Evolutionary conservation across 2,113 vertebrate species (phyloP).

Genomic region (Psilopsiagon aymara): DNA sequence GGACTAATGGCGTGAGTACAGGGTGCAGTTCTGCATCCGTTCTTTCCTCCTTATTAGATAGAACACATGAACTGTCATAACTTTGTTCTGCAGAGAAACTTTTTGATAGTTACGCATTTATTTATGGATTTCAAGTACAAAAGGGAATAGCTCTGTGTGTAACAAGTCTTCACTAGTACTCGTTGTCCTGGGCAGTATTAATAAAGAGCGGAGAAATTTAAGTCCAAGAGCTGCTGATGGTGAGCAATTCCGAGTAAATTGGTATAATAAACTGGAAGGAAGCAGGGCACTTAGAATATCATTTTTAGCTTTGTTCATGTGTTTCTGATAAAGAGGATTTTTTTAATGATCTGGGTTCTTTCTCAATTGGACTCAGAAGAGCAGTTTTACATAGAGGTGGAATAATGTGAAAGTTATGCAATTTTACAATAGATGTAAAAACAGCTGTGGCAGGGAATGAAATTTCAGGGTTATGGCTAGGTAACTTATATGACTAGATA

Average conservation of each 20-base stretch:
- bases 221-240: neutral
- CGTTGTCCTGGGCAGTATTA: neutral
- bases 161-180: neutral
- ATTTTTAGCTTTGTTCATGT: slow-evolving; percentile 13
- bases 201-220: neutral
- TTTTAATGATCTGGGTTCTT: neutral
- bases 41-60: neutral
- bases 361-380: neutral
- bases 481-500: neutral
- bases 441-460: neutral
- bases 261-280: neutral
- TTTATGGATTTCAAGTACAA: neutral
- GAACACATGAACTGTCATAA: neutral
- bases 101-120: neutral
- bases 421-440: neutral
- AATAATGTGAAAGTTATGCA: neutral
- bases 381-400: neutral
- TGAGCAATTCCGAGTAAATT: neutral
- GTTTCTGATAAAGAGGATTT: slow-evolving; percentile 4
- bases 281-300: neutral
- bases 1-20: neutral
- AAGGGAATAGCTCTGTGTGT: neutral
- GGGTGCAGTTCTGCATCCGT: neutral
- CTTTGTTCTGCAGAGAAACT: neutral
- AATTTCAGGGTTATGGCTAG: neutral